Conservation (phyloP, 1,140 invertebrate genomes). For the Anastatus disparis region DNA sequence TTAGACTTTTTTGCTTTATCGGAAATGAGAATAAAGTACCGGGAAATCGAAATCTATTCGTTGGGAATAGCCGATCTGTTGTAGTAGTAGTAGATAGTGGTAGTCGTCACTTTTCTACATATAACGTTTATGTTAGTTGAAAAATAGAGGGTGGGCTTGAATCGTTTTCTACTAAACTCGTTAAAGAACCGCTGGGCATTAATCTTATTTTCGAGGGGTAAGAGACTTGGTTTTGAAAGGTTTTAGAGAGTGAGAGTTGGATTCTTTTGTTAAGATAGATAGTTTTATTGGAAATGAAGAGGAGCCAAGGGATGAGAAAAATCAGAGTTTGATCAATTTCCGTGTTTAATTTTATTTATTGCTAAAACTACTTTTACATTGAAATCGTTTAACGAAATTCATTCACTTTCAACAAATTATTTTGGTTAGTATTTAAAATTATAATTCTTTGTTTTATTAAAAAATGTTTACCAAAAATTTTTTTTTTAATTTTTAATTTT, state of each 20-base stretch:
- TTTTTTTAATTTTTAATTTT: too few species aligned
- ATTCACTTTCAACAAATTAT: too few species aligned
- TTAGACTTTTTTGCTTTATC: slow-evolving; percentile 42
- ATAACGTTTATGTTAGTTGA: neutral
- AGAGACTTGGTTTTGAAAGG: slow-evolving; percentile 7
- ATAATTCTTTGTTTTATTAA: too few species aligned
- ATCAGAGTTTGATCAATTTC: slow-evolving; percentile 26
- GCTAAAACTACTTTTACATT: too few species aligned
- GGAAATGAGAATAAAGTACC: slow-evolving; percentile 44
- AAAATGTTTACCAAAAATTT: too few species aligned
- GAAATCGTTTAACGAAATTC: too few species aligned
- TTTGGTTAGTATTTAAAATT: too few species aligned
- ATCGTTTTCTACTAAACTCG: neutral
- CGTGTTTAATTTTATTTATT: slow-evolving; percentile 1
- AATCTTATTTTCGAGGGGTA: slow-evolving; percentile 14
- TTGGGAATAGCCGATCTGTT: neutral
- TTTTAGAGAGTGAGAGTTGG: slow-evolving; percentile 29
- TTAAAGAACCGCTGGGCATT: slow-evolving; percentile 23
- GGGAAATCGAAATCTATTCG: slow-evolving; percentile 38
- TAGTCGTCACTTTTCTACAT: neutral
- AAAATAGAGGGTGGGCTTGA: neutral
- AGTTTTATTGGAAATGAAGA: slow-evolving; percentile 20
- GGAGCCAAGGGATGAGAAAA: neutral
- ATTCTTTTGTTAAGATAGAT: slow-evolving; percentile 24
- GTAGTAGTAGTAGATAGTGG: neutral